Evolutionary conservation across 2,888 invertebrate genomes (phyloP).

Genomic region (Stratiomys singularior): DNA sequence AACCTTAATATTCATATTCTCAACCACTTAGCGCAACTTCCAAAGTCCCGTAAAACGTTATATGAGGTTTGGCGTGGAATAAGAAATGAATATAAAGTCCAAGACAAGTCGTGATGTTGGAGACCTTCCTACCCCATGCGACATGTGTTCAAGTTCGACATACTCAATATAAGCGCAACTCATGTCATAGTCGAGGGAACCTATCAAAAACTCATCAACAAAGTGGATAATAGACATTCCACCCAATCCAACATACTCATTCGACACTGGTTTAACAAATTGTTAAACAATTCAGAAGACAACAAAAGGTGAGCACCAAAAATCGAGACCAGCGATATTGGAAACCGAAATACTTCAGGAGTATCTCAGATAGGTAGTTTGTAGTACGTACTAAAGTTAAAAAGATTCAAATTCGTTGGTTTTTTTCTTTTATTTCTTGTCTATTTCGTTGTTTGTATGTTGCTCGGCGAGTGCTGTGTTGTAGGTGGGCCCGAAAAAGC

Average conservation of each 20-base stretch:
- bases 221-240: neutral
- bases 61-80: conserved; percentile 7
- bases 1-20: conserved; percentile 22
- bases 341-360: neutral
- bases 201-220: conserved; percentile 13
- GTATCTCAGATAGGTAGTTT: too few relatives aligned
- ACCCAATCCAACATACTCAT: neutral
- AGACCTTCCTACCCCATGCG: neutral
- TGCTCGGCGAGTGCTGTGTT: too few relatives aligned
- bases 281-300: neutral
- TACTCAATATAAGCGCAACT: neutral
- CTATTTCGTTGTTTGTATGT: too few relatives aligned
- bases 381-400: too few relatives aligned
- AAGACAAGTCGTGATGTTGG: neutral
- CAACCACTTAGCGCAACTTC: neutral
- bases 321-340: neutral
- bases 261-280: neutral
- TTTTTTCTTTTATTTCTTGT: too few relatives aligned
- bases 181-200: neutral
- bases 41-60: conserved; percentile 1
- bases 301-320: neutral
- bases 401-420: too few relatives aligned
- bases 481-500: neutral
- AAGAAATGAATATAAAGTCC: conserved; percentile 5
- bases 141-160: too few relatives aligned